A percentile compares a stretch with the other conserved stretches of the same genome.
These are phyloP conservation scores for Cantharis flavilabris DNA, from an alignment of 2,888 invertebrate species.

Conservation along the genomic window DNA sequence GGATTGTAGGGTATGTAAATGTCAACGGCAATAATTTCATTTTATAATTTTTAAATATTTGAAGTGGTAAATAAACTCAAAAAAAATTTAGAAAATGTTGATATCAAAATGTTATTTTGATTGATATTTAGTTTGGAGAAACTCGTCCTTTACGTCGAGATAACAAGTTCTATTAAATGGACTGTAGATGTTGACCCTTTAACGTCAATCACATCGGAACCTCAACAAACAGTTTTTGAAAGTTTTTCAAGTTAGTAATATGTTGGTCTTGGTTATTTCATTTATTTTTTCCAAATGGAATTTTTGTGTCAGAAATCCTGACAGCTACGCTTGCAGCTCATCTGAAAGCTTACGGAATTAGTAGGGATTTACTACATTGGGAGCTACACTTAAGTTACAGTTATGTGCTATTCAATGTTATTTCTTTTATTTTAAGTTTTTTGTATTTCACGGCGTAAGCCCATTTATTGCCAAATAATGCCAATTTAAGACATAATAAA, in stretches of 20 bases:
- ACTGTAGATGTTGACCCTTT: background rate
- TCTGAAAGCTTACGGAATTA: background rate
- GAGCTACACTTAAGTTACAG: background rate
- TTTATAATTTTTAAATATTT: too few relatives aligned
- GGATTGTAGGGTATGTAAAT: too few relatives aligned
- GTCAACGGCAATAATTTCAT: too few relatives aligned
- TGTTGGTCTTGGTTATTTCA: background rate
- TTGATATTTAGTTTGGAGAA: too few relatives aligned
- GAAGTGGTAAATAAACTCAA: too few relatives aligned
- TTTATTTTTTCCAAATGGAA: background rate
- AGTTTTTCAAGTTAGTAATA: background rate
- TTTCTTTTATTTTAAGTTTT: background rate
- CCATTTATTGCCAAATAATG: background rate
- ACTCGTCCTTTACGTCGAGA: too few relatives aligned
- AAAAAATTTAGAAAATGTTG: too few relatives aligned
- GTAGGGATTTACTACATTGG: background rate
- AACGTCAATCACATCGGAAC: background rate
- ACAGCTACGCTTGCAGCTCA: constrained; percentile 1
- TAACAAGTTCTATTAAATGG: background rate
- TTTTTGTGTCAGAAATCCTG: background rate
- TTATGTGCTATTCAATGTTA: background rate
- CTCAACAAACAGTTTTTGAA: background rate
- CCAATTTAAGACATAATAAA: background rate
- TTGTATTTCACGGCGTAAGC: background rate
- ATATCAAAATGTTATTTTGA: too few relatives aligned